Conservation (phyloP, 2,797 vertebrate species). For the Enteromius argenteus region DNA sequence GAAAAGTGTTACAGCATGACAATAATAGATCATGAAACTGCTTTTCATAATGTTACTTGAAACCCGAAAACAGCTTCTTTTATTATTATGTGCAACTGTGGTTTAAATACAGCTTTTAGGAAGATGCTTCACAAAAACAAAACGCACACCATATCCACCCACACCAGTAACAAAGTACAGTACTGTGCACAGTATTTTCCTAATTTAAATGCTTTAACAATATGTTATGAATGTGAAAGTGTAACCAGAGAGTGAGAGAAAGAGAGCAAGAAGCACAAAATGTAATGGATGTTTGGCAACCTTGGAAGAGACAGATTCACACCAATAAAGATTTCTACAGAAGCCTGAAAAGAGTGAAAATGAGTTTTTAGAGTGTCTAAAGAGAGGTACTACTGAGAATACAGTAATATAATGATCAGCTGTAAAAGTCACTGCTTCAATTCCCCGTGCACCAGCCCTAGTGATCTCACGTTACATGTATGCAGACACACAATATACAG, state of each 20-base stretch:
- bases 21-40: constrained; percentile 12
- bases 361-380: constrained; percentile 13
- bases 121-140: not conserved
- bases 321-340: constrained; percentile 13
- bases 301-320: constrained; percentile 39
- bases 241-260: constrained; percentile 12
- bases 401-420: constrained; percentile 19
- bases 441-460: constrained; percentile 3
- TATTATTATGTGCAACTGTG: not conserved
- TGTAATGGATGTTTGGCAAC: constrained; percentile 9
- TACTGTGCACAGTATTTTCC: not conserved
- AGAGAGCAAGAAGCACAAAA: not conserved
- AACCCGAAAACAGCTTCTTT: not conserved
- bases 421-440: not conserved
- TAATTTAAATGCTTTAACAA: constrained; percentile 22
- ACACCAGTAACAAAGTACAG: constrained; percentile 3
- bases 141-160: not conserved
- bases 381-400: constrained; percentile 20
- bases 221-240: not conserved
- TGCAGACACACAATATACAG: constrained; percentile 50
- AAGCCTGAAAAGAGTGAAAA: constrained; percentile 29
- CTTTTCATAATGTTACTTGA: not conserved
- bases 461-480: constrained; percentile 15
- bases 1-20: constrained; percentile 2
- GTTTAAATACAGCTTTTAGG: constrained; percentile 9